phyloP scores from a whole-genome alignment of 2,888 invertebrate species.

The Automeris io region DNA sequence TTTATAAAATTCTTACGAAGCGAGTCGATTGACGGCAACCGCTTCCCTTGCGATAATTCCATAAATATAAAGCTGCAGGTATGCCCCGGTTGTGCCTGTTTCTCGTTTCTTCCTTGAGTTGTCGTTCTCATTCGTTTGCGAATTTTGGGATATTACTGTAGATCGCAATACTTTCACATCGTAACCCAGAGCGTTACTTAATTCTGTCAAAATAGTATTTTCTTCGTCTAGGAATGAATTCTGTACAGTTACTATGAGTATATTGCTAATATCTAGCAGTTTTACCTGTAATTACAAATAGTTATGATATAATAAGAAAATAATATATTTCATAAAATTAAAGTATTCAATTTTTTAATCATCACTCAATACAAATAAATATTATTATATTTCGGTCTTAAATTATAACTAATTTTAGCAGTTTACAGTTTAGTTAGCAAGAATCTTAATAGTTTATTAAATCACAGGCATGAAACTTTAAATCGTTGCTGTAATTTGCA shows the following conservation, averaged over 20 bases:
- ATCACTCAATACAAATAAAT: too few relatives aligned
- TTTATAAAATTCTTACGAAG: slow-evolving; percentile 31
- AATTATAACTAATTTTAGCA: too few relatives aligned
- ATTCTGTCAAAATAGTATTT: slow-evolving; percentile 31
- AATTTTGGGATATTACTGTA: slow-evolving; percentile 43
- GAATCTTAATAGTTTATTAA: too few relatives aligned
- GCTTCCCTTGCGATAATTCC: slow-evolving; percentile 49
- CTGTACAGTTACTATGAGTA: slow-evolving; percentile 56
- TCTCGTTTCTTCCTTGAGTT: slow-evolving; percentile 28
- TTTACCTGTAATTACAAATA: slow-evolving; percentile 54
- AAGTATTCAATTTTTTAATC: too few relatives aligned
- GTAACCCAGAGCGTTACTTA: slow-evolving; percentile 50
- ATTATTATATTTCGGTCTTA: too few relatives aligned
- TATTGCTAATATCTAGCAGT: slow-evolving; percentile 50
- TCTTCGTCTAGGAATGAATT: slow-evolving; percentile 60
- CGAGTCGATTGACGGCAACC: slow-evolving; percentile 41
- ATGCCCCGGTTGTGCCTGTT: slow-evolving; percentile 26
- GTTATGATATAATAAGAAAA: slow-evolving; percentile 8
- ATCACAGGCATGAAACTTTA: too few relatives aligned
- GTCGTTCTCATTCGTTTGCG: slow-evolving; percentile 17
- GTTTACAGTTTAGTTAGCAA: too few relatives aligned
- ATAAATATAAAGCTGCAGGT: slow-evolving; percentile 53
- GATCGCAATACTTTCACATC: slow-evolving; percentile 57
- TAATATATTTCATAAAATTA: slow-evolving; percentile 9
- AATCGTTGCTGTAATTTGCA: too few relatives aligned